These are phyloP conservation scores for Onychomys leucogaster DNA, from an alignment of 2,797 vertebrate species.

Conservation along the genomic window DNA sequence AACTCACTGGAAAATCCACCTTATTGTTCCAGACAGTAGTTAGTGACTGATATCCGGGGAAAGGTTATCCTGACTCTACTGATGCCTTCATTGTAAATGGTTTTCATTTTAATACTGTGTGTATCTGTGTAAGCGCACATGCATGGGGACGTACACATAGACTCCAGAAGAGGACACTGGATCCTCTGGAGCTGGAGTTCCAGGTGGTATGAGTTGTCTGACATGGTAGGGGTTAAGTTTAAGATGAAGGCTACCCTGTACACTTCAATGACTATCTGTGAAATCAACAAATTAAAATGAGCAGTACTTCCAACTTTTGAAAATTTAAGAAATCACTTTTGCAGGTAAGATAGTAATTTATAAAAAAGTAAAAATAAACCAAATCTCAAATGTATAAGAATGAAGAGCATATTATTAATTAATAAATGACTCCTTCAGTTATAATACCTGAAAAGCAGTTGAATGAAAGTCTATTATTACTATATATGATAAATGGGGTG, in stretches of 20 bases:
- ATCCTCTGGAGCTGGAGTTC: neutral
- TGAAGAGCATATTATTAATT: neutral
- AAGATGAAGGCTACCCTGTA: neutral
- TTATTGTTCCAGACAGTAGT: fast-evolving
- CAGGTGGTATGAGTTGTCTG: neutral
- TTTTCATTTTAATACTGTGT: neutral
- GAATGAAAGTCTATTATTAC: neutral
- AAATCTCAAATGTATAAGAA: neutral
- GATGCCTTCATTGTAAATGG: neutral
- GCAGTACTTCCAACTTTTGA: conserved; percentile 1
- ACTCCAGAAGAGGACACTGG: neutral
- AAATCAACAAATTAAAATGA: conserved; percentile 2
- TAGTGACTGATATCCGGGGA: neutral
- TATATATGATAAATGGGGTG: neutral
- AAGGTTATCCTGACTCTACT: fast-evolving
- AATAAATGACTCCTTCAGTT: neutral
- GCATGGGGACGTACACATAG: neutral
- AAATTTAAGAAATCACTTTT: neutral
- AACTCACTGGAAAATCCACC: neutral
- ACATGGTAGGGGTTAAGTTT: neutral
- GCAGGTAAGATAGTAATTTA: neutral
- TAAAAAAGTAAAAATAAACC: conserved; percentile 10
- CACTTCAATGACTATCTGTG: neutral
- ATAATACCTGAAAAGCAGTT: neutral
- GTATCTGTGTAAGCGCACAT: neutral